phyloP scores from a whole-genome alignment of 2,113 vertebrate genomes.

The Urocitellus parryii region DNA sequence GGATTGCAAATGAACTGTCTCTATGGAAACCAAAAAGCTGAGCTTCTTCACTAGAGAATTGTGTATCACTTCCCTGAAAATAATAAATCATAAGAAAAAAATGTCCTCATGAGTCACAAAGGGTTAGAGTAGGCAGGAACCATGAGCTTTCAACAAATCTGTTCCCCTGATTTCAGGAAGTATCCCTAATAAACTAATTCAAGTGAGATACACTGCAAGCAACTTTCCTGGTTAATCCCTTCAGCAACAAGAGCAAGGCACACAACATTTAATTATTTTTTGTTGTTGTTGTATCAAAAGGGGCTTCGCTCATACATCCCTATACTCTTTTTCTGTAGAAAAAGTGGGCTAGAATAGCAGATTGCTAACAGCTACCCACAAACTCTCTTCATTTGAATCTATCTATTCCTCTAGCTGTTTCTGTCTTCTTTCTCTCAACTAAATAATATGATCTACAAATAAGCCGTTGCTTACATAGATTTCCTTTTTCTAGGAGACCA shows the following conservation, averaged over 20 bases:
- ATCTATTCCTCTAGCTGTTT: neutral
- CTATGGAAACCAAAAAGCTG: constrained; percentile 68
- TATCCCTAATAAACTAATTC: constrained; percentile 43
- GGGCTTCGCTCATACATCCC: neutral
- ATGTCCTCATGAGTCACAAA: constrained; percentile 14
- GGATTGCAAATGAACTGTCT: constrained; percentile 66
- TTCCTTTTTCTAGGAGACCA: neutral
- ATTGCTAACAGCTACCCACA: neutral
- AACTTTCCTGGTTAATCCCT: constrained; percentile 43
- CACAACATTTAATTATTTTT: neutral
- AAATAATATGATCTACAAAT: neutral
- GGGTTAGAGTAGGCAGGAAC: constrained; percentile 50
- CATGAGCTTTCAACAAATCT: constrained; percentile 48
- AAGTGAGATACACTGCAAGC: constrained; percentile 9
- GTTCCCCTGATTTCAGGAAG: neutral
- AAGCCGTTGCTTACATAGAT: constrained; percentile 7
- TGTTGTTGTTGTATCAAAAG: neutral
- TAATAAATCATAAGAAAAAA: constrained; percentile 57
- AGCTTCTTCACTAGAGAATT: constrained; percentile 52
- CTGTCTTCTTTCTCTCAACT: neutral
- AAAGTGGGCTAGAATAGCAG: neutral
- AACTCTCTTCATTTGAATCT: neutral
- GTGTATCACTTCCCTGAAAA: constrained; percentile 57
- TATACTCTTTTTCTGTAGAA: neutral
- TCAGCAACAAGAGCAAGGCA: neutral